Evolutionary conservation across 23 tunicate species (phyloP), one percentile per base, ranked within the genome.

Genomic region (Trididemnum nubilum): DNA sequence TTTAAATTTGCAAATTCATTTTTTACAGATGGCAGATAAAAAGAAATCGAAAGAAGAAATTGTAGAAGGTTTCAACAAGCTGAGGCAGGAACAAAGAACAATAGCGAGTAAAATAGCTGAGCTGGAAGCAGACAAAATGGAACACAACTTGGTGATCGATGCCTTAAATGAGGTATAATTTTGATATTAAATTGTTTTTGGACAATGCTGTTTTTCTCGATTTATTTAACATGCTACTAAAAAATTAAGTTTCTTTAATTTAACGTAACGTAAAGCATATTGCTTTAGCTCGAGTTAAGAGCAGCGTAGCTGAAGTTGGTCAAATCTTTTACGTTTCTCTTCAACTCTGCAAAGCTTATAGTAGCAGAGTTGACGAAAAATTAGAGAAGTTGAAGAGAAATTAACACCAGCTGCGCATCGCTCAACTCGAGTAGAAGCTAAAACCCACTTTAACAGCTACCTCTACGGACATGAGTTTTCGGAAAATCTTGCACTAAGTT

Each of bases 31-130:
- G 91, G 34, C 85, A 7, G 86, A 87, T 7, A 87, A 87, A 60
- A 87, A 87, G 63, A 25, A 52, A 15, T 77, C 85, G 2, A 88
- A 76, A 29, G 87, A 93, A 78, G 98, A 93, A 84, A 88, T 93
- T 26, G 60, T 87, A 12, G 98, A 93, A 72, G 89, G 93, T 33
- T 93, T 93, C 38, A 84, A 93, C 64, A 84, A 84, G 57, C 85
- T 93, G 1, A 65, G 98, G 73, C 93, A 93, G 34, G 93, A 93
- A 36, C 98, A 93, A 76, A 39, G 91, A 71, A 25, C 64, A n/a
- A 51, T 89, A 27, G 91, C 91, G 5, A 37, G 65, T 35, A 86
- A 89, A 60, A 58, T 94, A 21, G 88, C 98, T 51, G 88, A 94
- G 54, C 18, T 94, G 65, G 95, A 89, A 70, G 81, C 85, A 0